Base-by-base conservation (phyloP, 2,113 vertebrate genomes). In the Stegastes partitus region DNA sequence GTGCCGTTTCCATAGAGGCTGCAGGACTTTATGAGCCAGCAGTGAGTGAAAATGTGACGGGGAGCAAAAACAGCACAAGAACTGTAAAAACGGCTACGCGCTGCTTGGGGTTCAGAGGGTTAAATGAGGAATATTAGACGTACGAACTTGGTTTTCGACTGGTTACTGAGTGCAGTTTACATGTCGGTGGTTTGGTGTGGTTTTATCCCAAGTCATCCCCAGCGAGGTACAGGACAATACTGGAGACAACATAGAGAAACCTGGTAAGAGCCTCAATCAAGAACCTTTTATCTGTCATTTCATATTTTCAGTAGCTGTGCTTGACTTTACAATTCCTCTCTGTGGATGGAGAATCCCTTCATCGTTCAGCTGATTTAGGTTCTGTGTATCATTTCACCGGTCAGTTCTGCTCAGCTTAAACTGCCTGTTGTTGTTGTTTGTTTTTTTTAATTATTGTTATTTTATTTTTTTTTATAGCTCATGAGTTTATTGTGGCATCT, bases 181-280 rank as follows among this genome's bases (percentile, higher is more conserved):
- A 86, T 85, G 74, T 87, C 74, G 86, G 75, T 89, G 84, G 77
- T 87, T 86, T 93, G 92, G 81, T 95, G 86, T 94, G 92, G 86
- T 95, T 94, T 87, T 92, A 91, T 95, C 90, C 81, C 85, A 94
- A 95, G 95, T 94, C 78, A 93, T 95, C 83, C 94, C 94, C 65
- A 93, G 82, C 79, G 94, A 95, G 90, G 93, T 90, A 87, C 94
- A 95, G 92, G 94, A 95, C 90, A 92, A 63, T 92, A 76, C 93
- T 77, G 92, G 89, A 88, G 95, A 95, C 91, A 93, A 75, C 92
- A 69, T 93, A 87, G 95, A 94, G 81, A 95, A 94, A 85, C 93
- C 95, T 68, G 94, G 95, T 95, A 91, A 95, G 95, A 64, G 81
- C 59, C 64, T 70, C 50, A 69, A 74, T 66, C 66, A 54, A 82